phyloP scores from a whole-genome alignment of 1,140 invertebrate genomes.

The Listronotus oregonensis region DNA sequence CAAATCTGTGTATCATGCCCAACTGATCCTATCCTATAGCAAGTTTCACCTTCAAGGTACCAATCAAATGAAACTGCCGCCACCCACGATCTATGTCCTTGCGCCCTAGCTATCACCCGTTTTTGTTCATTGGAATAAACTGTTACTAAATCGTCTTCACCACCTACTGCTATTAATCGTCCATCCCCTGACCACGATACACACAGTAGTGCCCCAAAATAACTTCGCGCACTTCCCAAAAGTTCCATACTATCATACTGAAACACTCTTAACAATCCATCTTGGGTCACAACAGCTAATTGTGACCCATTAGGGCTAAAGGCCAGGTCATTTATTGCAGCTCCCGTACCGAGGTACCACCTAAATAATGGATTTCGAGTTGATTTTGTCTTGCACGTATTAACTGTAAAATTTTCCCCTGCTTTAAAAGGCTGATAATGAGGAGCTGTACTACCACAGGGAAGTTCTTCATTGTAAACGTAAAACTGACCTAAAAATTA shows the following conservation, averaged over 20 bases:
- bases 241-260: constrained; percentile 97
- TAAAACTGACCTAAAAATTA: constrained; percentile 82
- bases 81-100: constrained; percentile 96
- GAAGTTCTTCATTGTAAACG: constrained; percentile 95
- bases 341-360: constrained; percentile 56
- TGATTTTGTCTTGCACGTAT: constrained; percentile 95
- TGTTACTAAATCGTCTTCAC: constrained; percentile 98
- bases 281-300: constrained; percentile 91
- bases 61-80: constrained; percentile 94
- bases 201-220: constrained; percentile 95
- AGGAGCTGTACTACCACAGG: constrained; percentile 80
- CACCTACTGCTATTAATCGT: constrained; percentile 93
- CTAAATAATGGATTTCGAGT: constrained; percentile 91
- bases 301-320: constrained; percentile 95
- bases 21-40: constrained; percentile 66
- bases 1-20: constrained; percentile 98
- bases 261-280: constrained; percentile 95
- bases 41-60: constrained; percentile 51
- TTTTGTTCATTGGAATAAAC: constrained; percentile 95
- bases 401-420: constrained; percentile 91
- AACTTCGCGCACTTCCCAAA: constrained; percentile 84
- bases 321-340: constrained; percentile 94
- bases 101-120: constrained; percentile 91
- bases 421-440: constrained; percentile 96
- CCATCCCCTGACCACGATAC: constrained; percentile 98